Conservation (phyloP, 2,113 vertebrate species). For the Stigmatopora argus region DNA sequence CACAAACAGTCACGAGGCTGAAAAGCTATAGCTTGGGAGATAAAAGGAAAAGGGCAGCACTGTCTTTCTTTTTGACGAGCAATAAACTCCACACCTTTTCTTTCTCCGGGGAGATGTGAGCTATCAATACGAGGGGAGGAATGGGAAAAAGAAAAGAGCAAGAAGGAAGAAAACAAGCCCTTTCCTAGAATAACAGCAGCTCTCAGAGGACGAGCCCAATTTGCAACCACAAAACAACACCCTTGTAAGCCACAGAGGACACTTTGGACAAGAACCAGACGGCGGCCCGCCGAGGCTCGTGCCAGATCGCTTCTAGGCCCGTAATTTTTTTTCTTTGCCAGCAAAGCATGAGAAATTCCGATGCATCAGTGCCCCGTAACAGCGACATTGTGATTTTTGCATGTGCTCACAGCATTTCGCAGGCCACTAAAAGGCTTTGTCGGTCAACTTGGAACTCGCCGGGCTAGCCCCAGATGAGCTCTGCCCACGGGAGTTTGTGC, state of each 20-base stretch:
- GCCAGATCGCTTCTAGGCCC: background rate
- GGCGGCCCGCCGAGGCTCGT: background rate
- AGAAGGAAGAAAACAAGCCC: slow-evolving; percentile 50
- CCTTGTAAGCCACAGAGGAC: slow-evolving; percentile 56
- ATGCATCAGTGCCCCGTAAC: background rate
- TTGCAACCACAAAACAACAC: slow-evolving; percentile 66
- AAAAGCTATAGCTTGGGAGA: slow-evolving; percentile 20
- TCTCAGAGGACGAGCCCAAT: slow-evolving; percentile 61
- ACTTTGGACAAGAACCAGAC: slow-evolving; percentile 50
- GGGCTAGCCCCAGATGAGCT: slow-evolving; percentile 41
- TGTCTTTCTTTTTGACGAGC: slow-evolving; percentile 47
- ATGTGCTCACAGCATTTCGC: slow-evolving; percentile 8
- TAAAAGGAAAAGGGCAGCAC: slow-evolving; percentile 46
- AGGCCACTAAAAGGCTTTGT: slow-evolving; percentile 7
- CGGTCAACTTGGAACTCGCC: slow-evolving; percentile 18
- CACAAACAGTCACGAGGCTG: background rate
- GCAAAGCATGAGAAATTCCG: background rate
- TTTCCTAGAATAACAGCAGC: slow-evolving; percentile 64
- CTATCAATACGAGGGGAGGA: slow-evolving; percentile 45
- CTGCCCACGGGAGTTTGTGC: slow-evolving; percentile 24
- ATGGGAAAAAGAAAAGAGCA: slow-evolving; percentile 27
- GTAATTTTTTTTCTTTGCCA: background rate
- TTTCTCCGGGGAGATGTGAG: slow-evolving; percentile 38
- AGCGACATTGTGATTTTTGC: slow-evolving; percentile 27
- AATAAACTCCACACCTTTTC: slow-evolving; percentile 44